phyloP scores from a whole-genome alignment of 2,113 vertebrate genomes.

The Cephalopterus ornatus region DNA sequence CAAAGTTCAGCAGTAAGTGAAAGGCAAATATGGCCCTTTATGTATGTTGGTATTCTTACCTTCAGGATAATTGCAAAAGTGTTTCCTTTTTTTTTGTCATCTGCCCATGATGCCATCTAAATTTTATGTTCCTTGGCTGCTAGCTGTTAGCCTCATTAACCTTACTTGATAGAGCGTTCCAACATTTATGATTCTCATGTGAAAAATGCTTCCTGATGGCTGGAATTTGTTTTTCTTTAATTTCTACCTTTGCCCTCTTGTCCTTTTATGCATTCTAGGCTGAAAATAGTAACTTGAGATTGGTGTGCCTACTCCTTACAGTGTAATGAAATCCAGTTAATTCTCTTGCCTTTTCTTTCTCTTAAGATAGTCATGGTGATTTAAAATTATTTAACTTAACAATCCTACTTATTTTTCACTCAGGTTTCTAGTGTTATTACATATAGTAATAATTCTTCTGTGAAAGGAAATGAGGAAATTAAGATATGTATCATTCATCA shows the following conservation, averaged over 20 bases:
- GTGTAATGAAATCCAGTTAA: slow-evolving; percentile 14
- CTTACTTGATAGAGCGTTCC: slow-evolving; percentile 43
- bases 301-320: slow-evolving; percentile 25
- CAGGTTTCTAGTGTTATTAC: background rate
- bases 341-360: background rate
- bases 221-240: slow-evolving; percentile 66
- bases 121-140: slow-evolving; percentile 58
- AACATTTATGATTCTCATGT: slow-evolving; percentile 58
- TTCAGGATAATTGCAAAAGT: slow-evolving; percentile 22
- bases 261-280: slow-evolving; percentile 29
- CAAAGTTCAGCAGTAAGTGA: background rate
- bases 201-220: slow-evolving; percentile 52
- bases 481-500: background rate
- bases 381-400: background rate
- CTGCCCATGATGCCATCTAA: slow-evolving; percentile 41
- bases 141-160: slow-evolving; percentile 61
- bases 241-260: slow-evolving; percentile 67
- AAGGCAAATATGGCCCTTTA: background rate
- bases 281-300: slow-evolving; percentile 48
- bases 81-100: slow-evolving; percentile 36
- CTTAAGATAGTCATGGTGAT: background rate
- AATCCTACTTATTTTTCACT: background rate
- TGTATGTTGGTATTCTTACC: background rate
- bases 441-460: background rate
- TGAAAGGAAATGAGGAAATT: background rate